phyloP scores from a whole-genome alignment of 2,888 invertebrate genomes.

The Podabrus alpinus region DNA sequence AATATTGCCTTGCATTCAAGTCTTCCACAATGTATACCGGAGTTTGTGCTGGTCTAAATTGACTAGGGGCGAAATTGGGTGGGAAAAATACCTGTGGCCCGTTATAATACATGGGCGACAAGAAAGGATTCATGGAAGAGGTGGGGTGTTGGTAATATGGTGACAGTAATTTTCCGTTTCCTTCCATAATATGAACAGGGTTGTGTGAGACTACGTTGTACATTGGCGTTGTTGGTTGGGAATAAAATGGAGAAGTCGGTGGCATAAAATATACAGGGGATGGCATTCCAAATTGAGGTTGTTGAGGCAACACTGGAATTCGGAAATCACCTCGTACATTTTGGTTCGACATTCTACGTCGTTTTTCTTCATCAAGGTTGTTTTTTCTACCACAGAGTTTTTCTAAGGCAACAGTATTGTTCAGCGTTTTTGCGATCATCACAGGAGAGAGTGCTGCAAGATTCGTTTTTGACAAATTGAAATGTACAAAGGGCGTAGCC shows the following conservation, averaged over 20 bases:
- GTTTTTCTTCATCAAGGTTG: not conserved
- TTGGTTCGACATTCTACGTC: not conserved
- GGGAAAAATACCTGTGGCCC: constrained; percentile 38
- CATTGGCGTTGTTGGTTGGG: not conserved
- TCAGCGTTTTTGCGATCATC: not conserved
- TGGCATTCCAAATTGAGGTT: not conserved
- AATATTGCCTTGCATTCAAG: not conserved
- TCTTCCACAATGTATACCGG: not conserved
- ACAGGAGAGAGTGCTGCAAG: not conserved
- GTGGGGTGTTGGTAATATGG: not conserved
- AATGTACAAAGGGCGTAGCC: too few relatives aligned
- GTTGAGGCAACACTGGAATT: not conserved
- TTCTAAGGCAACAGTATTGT: not conserved
- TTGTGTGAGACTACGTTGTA: not conserved
- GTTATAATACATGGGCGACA: not conserved
- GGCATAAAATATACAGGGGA: not conserved
- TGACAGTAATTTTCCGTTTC: not conserved
- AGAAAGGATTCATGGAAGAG: constrained; percentile 33
- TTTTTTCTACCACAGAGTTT: not conserved
- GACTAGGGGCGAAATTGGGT: constrained; percentile 36
- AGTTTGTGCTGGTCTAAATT: not conserved
- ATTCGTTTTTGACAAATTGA: not conserved
- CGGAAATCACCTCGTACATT: not conserved
- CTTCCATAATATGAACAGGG: not conserved
- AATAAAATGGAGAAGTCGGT: not conserved